Base-by-base conservation (phyloP, 2,888 invertebrate genomes). In the Thumatha senex region DNA sequence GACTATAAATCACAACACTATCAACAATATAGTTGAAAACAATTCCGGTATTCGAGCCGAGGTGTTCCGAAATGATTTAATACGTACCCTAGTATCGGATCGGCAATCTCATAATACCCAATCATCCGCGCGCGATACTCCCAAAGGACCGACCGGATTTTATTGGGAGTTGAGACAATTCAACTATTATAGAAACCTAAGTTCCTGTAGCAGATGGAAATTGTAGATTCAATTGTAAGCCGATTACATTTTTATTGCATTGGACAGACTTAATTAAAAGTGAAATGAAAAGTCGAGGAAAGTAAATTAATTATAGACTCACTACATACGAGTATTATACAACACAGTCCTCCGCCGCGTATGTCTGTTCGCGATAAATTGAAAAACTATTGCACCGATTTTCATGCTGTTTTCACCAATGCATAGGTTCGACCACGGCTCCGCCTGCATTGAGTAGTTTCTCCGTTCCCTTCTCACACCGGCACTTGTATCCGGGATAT, bases 61-160 rank as follows among this genome's bases (percentile, higher is more conserved):
- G 48, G 60, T 62, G 67, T 54, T 47, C 49, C 18, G n/a, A 58
- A 72, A 80, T 84, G 87, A 88, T 89, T 87, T 86, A 89, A 84
- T 84, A 76, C 70, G 64, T 51, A 70, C 72, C 44, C 41, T 72
- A 57, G 63, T 63, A 55, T 54, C 67, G 51, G 30, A 52, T 41
- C 52, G 63, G 70, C 80, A 88, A 89, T 89, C 88, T 86, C 78
- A 80, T 87, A 89, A 89, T 84, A 87, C 86, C 87, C 89, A 87
- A 88, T 89, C 84, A 84, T 86, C 80, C 80, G 71, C 42, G 48
- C 48, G 48, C 42, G 54, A 47, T 30, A 47, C 67, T 69, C 80
- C 78, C 58, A 43, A 44, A 80, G 82, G 79, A 77, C 61, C 50
- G 54, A 38, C 56, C 68, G 68, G 71, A 58, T 61, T 58, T 55